These are phyloP conservation scores for Eulemur albifrons DNA, from an alignment of 2,797 vertebrate genomes.

Conservation along the genomic window DNA sequence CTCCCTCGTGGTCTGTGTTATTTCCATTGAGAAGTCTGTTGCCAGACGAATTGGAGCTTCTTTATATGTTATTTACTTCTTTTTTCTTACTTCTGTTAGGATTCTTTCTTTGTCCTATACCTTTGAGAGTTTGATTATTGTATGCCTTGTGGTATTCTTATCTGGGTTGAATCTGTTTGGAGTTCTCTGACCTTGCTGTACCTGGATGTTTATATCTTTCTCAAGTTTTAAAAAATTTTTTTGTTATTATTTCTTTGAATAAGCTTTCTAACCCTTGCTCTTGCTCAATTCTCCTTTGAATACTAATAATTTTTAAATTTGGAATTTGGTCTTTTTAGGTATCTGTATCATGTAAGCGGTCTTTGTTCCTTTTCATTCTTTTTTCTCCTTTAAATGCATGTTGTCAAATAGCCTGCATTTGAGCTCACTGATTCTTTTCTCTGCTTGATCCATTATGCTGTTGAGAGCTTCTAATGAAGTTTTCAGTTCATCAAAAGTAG, in stretches of 20 bases:
- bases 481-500: neutral
- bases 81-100: neutral
- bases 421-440: neutral
- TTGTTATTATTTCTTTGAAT: neutral
- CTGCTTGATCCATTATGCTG: neutral
- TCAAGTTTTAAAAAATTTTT: neutral
- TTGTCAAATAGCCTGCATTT: neutral
- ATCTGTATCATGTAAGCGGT: neutral
- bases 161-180: neutral
- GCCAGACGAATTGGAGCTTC: neutral
- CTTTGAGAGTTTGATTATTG: neutral
- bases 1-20: neutral
- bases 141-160: neutral
- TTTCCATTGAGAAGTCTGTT: neutral
- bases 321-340: neutral
- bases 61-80: neutral
- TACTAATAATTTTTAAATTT: neutral
- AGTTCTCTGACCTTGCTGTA: neutral
- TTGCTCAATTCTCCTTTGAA: neutral
- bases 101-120: neutral
- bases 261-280: neutral
- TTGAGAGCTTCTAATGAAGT: neutral
- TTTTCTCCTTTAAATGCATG: neutral
- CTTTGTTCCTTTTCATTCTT: neutral
- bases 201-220: neutral